Evolutionary conservation across 2,888 invertebrate species (phyloP).

Genomic region (Onthophagus sagittarius): DNA sequence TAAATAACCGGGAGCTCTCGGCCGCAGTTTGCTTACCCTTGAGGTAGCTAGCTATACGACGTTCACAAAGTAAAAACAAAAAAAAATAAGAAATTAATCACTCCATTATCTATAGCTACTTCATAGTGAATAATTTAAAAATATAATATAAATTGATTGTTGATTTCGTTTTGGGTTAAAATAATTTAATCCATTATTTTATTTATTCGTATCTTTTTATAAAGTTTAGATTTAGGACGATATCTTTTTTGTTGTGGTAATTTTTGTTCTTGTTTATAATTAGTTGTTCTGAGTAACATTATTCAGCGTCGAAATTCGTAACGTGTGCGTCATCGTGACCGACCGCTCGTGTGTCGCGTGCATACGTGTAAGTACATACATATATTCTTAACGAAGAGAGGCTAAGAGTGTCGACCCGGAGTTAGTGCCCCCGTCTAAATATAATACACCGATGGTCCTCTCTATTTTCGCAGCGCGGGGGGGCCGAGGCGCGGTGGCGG

Average conservation of each 20-base stretch:
- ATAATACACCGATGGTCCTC: neutral
- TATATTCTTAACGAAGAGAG: neutral
- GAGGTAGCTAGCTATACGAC: neutral
- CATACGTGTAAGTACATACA: neutral
- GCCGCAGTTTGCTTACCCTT: neutral
- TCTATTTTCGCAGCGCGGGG: neutral
- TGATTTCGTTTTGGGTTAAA: too few species aligned
- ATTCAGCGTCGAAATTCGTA: neutral
- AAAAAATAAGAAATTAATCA: neutral
- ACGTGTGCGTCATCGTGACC: neutral
- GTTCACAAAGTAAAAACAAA: neutral
- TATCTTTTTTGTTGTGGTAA: neutral
- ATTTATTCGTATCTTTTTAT: neutral
- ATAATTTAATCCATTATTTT: too few species aligned
- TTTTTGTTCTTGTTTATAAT: neutral
- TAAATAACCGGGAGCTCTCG: neutral
- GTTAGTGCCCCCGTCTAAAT: constrained; percentile 12
- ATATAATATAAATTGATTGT: too few species aligned
- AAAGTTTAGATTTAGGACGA: neutral
- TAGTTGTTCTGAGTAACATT: neutral
- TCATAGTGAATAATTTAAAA: too few species aligned
- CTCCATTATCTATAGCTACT: too few species aligned
- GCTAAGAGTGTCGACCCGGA: constrained; percentile 7
- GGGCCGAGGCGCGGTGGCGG: neutral
- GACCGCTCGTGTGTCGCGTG: neutral